These are phyloP conservation scores for Rhyzopertha dominica DNA, from an alignment of 1,140 invertebrate species.

Conservation along the genomic window DNA sequence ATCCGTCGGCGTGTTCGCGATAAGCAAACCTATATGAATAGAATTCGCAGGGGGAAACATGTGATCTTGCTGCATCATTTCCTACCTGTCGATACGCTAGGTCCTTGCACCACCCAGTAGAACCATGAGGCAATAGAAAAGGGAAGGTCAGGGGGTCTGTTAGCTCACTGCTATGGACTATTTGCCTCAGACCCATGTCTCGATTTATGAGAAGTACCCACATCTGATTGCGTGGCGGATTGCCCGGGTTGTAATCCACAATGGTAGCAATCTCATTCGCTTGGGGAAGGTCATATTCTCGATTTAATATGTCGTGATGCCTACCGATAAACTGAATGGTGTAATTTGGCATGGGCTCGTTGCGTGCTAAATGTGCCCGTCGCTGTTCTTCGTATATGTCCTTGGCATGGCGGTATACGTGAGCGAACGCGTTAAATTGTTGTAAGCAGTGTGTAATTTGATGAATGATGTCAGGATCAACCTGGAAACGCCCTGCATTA, in stretches of 20 bases:
- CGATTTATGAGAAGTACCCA: background rate
- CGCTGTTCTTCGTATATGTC: no score
- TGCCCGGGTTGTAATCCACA: background rate
- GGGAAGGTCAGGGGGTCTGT: background rate
- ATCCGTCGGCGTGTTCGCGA: background rate
- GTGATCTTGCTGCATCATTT: background rate
- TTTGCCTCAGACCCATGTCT: background rate
- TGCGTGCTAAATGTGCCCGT: no score
- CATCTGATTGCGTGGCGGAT: slow-evolving; percentile 1
- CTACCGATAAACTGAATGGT: background rate
- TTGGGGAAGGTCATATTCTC: background rate
- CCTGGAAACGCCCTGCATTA: no score
- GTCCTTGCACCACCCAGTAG: background rate
- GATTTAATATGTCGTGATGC: background rate
- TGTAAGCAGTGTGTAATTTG: no score
- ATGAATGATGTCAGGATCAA: no score
- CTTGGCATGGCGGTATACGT: no score
- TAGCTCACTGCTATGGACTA: background rate
- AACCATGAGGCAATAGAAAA: background rate
- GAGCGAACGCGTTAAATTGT: no score
- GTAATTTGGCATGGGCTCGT: no score
- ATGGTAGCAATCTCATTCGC: background rate
- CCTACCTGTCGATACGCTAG: background rate
- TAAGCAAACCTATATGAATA: background rate
- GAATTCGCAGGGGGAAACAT: background rate